These are phyloP conservation scores for Odontothrips loti DNA, from an alignment of 2,888 invertebrate species.

Conservation along the genomic window DNA sequence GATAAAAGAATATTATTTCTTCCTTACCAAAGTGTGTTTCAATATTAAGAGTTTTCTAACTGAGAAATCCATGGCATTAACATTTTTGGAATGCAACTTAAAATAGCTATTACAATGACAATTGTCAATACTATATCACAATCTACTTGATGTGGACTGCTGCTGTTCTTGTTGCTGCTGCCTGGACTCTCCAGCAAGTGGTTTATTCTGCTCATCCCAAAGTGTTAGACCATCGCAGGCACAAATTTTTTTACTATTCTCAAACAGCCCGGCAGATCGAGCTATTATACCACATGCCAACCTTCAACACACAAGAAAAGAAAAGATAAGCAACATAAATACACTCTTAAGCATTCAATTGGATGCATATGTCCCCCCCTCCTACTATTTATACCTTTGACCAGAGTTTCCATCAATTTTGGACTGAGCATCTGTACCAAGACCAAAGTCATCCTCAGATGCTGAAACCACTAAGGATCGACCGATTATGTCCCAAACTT, in stretches of 20 bases:
- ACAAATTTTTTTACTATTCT: constrained; percentile 83
- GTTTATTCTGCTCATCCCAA: constrained; percentile 77
- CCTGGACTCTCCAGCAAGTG: constrained; percentile 47
- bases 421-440: constrained; percentile 51
- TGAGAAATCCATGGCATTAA: background rate
- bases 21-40: background rate
- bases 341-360: constrained; percentile 19
- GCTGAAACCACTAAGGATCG: constrained; percentile 71
- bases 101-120: background rate
- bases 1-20: background rate
- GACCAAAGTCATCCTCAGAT: constrained; percentile 58
- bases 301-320: constrained; percentile 47
- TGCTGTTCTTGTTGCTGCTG: constrained; percentile 37
- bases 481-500: constrained; percentile 71
- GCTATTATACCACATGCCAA: constrained; percentile 85
- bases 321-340: constrained; percentile 29
- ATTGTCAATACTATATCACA: background rate
- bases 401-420: constrained; percentile 62
- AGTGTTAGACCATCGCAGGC: constrained; percentile 84
- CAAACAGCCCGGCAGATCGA: constrained; percentile 77
- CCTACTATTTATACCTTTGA: constrained; percentile 48
- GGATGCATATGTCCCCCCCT: constrained; percentile 9
- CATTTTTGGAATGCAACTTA: background rate
- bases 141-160: background rate
- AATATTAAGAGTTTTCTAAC: too few relatives aligned